Conservation (phyloP, 2,888 invertebrate species). For the Meandrusa payeni region DNA sequence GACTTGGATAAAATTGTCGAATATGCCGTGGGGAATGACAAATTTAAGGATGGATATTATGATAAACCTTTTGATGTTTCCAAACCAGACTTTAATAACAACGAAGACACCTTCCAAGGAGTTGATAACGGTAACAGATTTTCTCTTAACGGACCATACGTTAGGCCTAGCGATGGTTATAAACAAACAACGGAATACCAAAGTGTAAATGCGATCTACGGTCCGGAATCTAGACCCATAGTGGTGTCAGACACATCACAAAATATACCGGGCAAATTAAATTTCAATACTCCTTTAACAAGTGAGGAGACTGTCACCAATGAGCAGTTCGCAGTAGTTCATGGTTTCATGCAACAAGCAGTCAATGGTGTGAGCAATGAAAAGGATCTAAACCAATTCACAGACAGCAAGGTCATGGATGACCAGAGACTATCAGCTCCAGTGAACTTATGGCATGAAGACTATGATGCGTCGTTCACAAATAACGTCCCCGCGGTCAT, state of each 20-base stretch:
- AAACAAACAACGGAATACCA: slow-evolving; percentile 18
- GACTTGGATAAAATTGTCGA: slow-evolving; percentile 64
- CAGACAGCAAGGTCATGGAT: slow-evolving; percentile 33
- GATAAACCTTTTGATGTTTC: slow-evolving; percentile 16
- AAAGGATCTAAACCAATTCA: slow-evolving; percentile 30
- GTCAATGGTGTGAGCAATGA: slow-evolving; percentile 27
- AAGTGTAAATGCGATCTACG: slow-evolving; percentile 20
- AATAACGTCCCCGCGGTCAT: slow-evolving; percentile 54
- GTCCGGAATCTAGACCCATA: slow-evolving; percentile 18
- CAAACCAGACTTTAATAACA: slow-evolving; percentile 17
- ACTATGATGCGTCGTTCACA: slow-evolving; percentile 51
- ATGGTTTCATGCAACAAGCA: slow-evolving; percentile 35
- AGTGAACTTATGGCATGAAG: slow-evolving; percentile 51
- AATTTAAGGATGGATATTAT: slow-evolving; percentile 30
- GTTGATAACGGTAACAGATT: slow-evolving; percentile 23
- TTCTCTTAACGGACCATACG: slow-evolving; percentile 28
- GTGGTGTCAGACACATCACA: slow-evolving; percentile 22
- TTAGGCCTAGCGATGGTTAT: slow-evolving; percentile 22
- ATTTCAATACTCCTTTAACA: slow-evolving; percentile 29
- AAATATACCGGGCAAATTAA: slow-evolving; percentile 19
- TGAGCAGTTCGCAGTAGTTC: slow-evolving; percentile 35
- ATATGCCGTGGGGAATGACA: slow-evolving; percentile 45
- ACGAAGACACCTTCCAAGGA: slow-evolving; percentile 10
- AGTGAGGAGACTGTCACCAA: slow-evolving; percentile 35
- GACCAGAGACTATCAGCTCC: slow-evolving; percentile 57